Conservation (phyloP, 1,140 invertebrate genomes). For the Magallana ariakensis region DNA sequence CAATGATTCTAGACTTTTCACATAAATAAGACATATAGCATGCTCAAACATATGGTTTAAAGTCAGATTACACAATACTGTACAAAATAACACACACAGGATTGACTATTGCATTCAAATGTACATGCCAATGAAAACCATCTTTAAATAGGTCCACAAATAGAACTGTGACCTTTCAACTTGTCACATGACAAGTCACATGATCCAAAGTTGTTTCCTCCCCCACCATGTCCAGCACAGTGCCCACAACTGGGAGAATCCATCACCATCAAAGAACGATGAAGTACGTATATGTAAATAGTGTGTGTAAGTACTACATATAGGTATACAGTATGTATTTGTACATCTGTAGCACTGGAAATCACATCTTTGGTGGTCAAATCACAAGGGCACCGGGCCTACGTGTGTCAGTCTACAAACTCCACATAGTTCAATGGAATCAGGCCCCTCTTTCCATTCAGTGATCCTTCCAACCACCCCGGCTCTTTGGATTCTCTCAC, state of each 20-base stretch:
- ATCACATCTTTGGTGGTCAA: background rate
- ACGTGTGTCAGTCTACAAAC: conserved; percentile 78
- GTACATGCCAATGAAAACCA: background rate
- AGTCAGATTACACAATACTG: background rate
- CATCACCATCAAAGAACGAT: background rate
- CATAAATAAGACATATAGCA: too few relatives aligned
- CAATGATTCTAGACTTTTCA: too few relatives aligned
- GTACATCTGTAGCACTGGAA: background rate
- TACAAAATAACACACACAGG: background rate
- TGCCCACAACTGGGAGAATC: background rate
- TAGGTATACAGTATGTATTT: background rate
- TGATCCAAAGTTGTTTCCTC: conserved; percentile 1
- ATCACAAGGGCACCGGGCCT: background rate
- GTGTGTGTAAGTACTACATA: too few relatives aligned
- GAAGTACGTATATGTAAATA: background rate
- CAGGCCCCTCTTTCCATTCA: conserved; percentile 95
- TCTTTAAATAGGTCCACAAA: background rate
- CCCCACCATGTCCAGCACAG: conserved; percentile 28
- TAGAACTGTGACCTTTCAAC: background rate
- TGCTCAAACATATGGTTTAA: background rate
- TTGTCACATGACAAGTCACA: conserved; percentile 12
- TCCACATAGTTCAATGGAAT: conserved; percentile 99
- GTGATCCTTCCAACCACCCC: conserved; percentile 96
- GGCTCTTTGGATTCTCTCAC: conserved; percentile 94
- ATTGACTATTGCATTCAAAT: conserved; percentile 3